Evolutionary conservation across 2,888 invertebrate genomes (phyloP).

Genomic region (Ectropis crepuscularia): DNA sequence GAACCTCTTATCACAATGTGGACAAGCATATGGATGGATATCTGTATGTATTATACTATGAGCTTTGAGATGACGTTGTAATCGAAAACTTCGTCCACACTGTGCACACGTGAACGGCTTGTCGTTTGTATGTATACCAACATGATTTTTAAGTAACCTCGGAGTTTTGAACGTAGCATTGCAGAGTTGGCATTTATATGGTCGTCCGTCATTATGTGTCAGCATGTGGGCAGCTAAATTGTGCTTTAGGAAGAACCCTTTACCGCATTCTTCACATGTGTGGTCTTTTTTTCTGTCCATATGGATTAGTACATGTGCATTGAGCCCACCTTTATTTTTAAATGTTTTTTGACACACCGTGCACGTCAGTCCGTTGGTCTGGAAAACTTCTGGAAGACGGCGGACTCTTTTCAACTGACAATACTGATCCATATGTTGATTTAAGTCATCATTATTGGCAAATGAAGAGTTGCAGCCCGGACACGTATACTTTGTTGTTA

Average conservation of each 20-base stretch:
- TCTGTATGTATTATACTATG: constrained; percentile 90
- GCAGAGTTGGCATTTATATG: constrained; percentile 69
- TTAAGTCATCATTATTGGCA: constrained; percentile 50
- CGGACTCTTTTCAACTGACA: constrained; percentile 51
- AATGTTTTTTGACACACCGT: constrained; percentile 63
- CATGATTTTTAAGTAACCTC: constrained; percentile 54
- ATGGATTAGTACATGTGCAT: constrained; percentile 85
- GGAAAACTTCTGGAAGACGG: constrained; percentile 43
- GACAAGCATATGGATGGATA: constrained; percentile 88
- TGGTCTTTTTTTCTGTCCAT: constrained; percentile 68
- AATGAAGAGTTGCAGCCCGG: constrained; percentile 63
- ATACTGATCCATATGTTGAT: constrained; percentile 53
- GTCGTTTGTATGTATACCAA: constrained; percentile 55
- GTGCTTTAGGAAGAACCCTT: constrained; percentile 60
- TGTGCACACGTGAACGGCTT: constrained; percentile 63
- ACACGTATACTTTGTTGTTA: constrained; percentile 53
- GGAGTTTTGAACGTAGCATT: constrained; percentile 60
- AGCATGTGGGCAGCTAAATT: constrained; percentile 58
- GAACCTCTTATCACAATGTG: constrained; percentile 88
- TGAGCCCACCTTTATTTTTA: constrained; percentile 56
- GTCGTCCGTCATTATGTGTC: constrained; percentile 60
- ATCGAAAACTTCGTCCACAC: constrained; percentile 60
- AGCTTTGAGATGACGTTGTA: constrained; percentile 76
- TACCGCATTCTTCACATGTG: constrained; percentile 70
- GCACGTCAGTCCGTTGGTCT: constrained; percentile 56